Percentiles rank a stretch among this genome's conserved stretches.
Conservation (phyloP, 2,888 invertebrate genomes). For the Andrena dorsata region DNA sequence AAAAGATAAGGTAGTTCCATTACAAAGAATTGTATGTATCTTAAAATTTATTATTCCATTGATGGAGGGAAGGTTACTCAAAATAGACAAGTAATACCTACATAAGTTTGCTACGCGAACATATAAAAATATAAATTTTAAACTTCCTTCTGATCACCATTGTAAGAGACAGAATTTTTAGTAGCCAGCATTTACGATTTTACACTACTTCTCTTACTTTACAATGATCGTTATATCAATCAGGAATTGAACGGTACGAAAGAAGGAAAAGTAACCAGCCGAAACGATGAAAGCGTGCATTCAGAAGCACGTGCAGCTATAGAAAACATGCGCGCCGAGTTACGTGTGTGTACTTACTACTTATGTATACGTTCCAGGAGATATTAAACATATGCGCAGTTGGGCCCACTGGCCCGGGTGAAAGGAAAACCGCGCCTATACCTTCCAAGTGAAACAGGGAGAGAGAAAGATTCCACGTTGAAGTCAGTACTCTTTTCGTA, state of each 20-base stretch:
- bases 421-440: constrained; percentile 81
- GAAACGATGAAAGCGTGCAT: constrained; percentile 6
- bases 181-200: background rate
- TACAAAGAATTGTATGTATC: no score
- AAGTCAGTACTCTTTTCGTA: constrained; percentile 43
- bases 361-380: constrained; percentile 36
- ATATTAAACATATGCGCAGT: constrained; percentile 79
- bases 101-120: no score
- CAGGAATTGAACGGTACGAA: background rate
- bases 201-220: background rate
- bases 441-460: constrained; percentile 58
- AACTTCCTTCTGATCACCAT: no score
- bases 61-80: no score
- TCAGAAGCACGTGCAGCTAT: constrained; percentile 7
- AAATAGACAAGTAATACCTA: no score
- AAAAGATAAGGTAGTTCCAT: no score
- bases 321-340: constrained; percentile 4
- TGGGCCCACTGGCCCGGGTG: constrained; percentile 76
- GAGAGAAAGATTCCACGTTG: constrained; percentile 58
- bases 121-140: no score
- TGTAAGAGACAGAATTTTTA: no score
- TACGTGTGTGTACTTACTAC: constrained; percentile 23
- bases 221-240: background rate
- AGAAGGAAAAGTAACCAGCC: background rate
- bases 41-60: no score